Evolutionary conservation across 2,797 vertebrate genomes (phyloP), one percentile per base, ranked within the genome.

Genomic region (Aulostomus chinensis): DNA sequence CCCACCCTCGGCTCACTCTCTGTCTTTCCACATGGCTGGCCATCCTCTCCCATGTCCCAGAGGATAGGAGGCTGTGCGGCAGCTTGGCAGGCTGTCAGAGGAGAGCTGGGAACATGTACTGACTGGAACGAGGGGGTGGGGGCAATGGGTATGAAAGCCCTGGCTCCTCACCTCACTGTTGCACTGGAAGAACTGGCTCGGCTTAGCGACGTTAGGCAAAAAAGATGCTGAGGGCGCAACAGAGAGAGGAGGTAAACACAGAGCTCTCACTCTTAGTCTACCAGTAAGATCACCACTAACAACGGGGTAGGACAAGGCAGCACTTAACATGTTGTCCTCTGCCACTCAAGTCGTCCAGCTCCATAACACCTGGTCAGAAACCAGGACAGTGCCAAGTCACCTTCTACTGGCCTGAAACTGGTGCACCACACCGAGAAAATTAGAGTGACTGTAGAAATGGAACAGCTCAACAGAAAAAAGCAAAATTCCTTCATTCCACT

Each of bases 71-170:
- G 78, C 80, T 76, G 79, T 37, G 79, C 61, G 46, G 77, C 78
- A 85, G 80, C 81, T 84, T 87, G 86, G 86, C 86, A 86, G 82
- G 83, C 85, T 89, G 86, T 88, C 86, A 88, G 76, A 78, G 82
- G 84, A 80, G 80, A 87, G 83, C 78, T 71, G 58, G 82, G 86
- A 82, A 87, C 82, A 85, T 80, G 82, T 80, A 88, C 69, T 83
- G 82, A 87, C 86, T 87, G 78, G 81, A 88, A 83, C 77, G 17
- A 71, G 45, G 71, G 67, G 52, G 12, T 13, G 5, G 38, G 36
- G 34, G 54, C 9, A 17, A 25, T 20, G 51, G 38, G 52, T 38
- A 42, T 32, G 41, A 38, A 64, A 49, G 41, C 18, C 60, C 51
- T 26, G 42, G 55, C 58, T 68, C 63, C 50, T 79, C 70, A 68